Conservation (phyloP, 2,797 vertebrate species). For the Lithobates pipiens region DNA sequence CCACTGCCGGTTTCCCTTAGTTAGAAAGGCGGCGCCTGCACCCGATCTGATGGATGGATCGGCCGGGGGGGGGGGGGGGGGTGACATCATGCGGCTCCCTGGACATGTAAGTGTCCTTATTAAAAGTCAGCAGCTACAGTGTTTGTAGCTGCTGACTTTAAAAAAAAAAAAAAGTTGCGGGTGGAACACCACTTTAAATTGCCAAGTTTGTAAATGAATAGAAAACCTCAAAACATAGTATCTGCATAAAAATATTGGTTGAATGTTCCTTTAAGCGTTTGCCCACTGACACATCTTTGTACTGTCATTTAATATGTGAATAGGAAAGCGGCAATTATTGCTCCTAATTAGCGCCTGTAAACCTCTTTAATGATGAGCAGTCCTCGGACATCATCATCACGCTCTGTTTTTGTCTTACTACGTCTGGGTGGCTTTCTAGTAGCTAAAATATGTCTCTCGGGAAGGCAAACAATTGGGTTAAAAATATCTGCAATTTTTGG, state of each 20-base stretch:
- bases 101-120: too few species aligned
- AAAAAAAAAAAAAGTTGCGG: too few species aligned
- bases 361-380: slow-evolving; percentile 2
- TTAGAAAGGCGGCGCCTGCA: too few species aligned
- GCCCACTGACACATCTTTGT: background rate
- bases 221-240: too few species aligned
- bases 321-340: background rate
- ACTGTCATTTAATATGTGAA: background rate
- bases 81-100: too few species aligned
- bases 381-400: background rate
- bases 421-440: slow-evolving; percentile 24
- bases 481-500: slow-evolving; percentile 49
- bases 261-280: background rate
- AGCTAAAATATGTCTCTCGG: slow-evolving; percentile 6
- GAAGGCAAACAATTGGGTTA: slow-evolving; percentile 40
- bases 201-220: too few species aligned
- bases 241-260: background rate
- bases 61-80: too few species aligned
- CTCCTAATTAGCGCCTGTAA: background rate
- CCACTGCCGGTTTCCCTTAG: too few species aligned
- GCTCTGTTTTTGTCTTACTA: slow-evolving; percentile 6
- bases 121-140: too few species aligned
- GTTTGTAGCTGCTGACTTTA: too few species aligned
- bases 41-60: too few species aligned
- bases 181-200: too few species aligned